These are phyloP conservation scores for Cephus rjabovi DNA, from an alignment of 2,888 invertebrate genomes.

Conservation along the genomic window DNA sequence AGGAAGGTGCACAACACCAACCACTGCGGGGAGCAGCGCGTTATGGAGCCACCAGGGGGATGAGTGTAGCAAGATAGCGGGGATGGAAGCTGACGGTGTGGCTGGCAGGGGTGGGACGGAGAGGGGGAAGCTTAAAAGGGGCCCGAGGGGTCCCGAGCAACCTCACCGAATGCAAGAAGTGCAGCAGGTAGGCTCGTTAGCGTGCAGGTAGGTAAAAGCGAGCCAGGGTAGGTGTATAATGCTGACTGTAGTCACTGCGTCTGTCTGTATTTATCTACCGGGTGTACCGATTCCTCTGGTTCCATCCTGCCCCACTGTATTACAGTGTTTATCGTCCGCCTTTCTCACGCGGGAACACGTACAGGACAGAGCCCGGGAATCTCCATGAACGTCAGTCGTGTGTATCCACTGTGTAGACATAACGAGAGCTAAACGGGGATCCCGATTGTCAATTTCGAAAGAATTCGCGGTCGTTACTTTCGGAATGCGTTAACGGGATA, in stretches of 20 bases:
- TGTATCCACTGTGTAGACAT: neutral
- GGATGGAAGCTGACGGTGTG: slow-evolving; percentile 2
- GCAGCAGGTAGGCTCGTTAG: slow-evolving; percentile 65
- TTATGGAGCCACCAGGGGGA: slow-evolving; percentile 4
- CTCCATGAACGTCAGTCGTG: neutral
- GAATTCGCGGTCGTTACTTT: neutral
- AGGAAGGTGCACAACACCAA: slow-evolving; percentile 42
- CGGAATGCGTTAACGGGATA: neutral
- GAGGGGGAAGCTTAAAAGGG: slow-evolving; percentile 24
- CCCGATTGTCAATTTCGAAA: neutral
- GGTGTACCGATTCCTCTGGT: slow-evolving; percentile 40
- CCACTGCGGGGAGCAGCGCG: slow-evolving; percentile 20
- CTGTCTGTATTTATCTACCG: slow-evolving; percentile 52
- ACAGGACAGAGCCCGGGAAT: neutral
- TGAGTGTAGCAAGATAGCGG: slow-evolving; percentile 18
- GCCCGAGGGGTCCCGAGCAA: slow-evolving; percentile 35
- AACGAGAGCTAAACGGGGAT: neutral
- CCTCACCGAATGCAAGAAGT: slow-evolving; percentile 61
- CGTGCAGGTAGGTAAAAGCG: slow-evolving; percentile 59
- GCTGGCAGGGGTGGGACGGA: slow-evolving; percentile 10
- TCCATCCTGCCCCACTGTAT: neutral
- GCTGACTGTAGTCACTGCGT: slow-evolving; percentile 56
- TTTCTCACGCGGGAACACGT: neutral
- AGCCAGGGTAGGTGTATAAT: slow-evolving; percentile 50
- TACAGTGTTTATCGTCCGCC: neutral